Conservation (phyloP, 2,888 invertebrate species). For the Dasysyrphus tricinctus region DNA sequence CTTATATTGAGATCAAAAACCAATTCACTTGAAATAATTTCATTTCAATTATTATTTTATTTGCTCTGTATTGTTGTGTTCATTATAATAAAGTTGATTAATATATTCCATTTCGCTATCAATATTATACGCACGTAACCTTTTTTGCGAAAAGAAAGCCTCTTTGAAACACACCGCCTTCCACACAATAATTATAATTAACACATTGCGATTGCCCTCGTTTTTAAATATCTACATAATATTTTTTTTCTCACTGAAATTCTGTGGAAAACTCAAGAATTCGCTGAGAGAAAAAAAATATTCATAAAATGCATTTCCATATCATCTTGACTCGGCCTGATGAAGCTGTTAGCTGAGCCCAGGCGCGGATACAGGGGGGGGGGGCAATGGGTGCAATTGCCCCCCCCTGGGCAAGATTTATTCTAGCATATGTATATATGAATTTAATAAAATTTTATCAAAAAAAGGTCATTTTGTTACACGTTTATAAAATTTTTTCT, state of each 20-base stretch:
- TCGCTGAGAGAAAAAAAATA: slow-evolving; percentile 11
- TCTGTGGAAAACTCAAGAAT: slow-evolving; percentile 34
- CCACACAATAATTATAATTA: slow-evolving; percentile 54
- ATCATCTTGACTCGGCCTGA: neutral
- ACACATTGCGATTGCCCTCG: slow-evolving; percentile 45
- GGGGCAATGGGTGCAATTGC: too few relatives aligned
- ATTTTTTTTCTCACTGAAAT: neutral
- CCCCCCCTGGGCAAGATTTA: too few relatives aligned
- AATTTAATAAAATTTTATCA: too few relatives aligned
- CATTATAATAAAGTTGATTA: neutral
- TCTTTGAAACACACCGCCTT: slow-evolving; percentile 39
- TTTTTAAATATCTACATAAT: slow-evolving; percentile 7
- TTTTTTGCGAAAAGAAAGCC: slow-evolving; percentile 47
- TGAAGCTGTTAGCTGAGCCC: neutral
- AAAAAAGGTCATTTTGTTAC: too few relatives aligned
- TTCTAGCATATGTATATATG: too few relatives aligned
- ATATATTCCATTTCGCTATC: slow-evolving; percentile 35
- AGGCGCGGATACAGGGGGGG: too few relatives aligned
- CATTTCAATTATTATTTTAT: slow-evolving; percentile 56
- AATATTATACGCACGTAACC: neutral
- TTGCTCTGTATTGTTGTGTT: neutral
- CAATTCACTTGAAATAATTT: slow-evolving; percentile 54
- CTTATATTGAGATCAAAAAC: slow-evolving; percentile 40
- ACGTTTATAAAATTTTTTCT: too few relatives aligned
- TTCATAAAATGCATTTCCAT: slow-evolving; percentile 28